These are phyloP conservation scores for Oriolus oriolus DNA, from an alignment of 2,113 vertebrate genomes.

Conservation along the genomic window DNA sequence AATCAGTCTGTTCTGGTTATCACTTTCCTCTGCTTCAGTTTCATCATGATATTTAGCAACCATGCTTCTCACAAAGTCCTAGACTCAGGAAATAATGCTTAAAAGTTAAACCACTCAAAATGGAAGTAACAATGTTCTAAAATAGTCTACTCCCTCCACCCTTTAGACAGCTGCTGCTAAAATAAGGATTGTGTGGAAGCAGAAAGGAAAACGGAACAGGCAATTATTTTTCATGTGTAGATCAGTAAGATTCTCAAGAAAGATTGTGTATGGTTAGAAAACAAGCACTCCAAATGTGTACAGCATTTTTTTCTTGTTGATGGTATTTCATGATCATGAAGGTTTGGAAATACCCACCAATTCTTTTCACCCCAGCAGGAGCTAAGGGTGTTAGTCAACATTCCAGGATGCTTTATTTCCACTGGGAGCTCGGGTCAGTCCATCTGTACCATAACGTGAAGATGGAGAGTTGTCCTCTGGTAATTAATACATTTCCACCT, in stretches of 20 bases:
- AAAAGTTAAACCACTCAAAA: background rate
- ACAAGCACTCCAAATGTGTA: background rate
- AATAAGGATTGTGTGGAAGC: background rate
- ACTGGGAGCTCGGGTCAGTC: background rate
- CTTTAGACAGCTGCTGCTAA: background rate
- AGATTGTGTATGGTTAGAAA: background rate
- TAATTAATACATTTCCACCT: constrained; percentile 39
- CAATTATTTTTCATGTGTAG: background rate
- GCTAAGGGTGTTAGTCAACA: background rate
- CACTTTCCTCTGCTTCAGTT: background rate
- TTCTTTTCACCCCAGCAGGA: background rate
- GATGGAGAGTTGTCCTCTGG: background rate
- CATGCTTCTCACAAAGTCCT: background rate
- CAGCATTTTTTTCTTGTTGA: background rate
- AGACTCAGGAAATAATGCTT: constrained; percentile 4
- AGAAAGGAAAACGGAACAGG: background rate
- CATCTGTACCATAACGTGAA: background rate
- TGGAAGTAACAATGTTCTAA: background rate
- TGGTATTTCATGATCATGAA: background rate
- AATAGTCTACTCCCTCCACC: background rate
- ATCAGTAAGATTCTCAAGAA: background rate
- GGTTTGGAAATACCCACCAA: background rate
- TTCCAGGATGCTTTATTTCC: background rate
- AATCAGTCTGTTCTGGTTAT: constrained; percentile 12
- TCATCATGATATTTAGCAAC: constrained; percentile 1